A percentile compares a stretch with the other conserved stretches of the same genome.
Evolutionary conservation across 2,797 vertebrate genomes (phyloP).

Genomic region (Tauraco hartlaubi): DNA sequence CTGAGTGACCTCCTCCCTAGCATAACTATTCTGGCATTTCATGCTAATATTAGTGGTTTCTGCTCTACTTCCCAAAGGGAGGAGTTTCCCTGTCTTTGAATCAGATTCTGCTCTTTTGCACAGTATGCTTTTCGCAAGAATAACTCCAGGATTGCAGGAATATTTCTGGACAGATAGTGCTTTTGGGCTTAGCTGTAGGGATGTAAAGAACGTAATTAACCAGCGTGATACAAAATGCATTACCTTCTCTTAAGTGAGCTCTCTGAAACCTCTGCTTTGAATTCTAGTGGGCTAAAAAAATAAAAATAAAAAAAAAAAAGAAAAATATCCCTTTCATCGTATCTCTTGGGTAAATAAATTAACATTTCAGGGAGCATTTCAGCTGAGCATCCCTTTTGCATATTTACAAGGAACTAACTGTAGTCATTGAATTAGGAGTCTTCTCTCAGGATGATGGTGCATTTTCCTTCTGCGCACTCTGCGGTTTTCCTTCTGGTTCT

Average conservation of each 20-base stretch:
- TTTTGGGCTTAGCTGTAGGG: background rate
- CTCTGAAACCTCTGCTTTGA: background rate
- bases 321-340: background rate
- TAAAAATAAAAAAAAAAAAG: background rate
- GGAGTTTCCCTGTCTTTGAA: background rate
- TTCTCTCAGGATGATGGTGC: background rate
- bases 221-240: background rate
- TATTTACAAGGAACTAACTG: background rate
- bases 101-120: background rate
- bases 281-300: background rate
- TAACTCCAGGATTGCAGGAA: background rate
- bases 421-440: background rate
- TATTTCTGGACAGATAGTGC: background rate
- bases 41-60: conserved; percentile 48
- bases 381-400: background rate
- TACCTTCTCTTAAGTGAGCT: background rate
- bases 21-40: conserved; percentile 47
- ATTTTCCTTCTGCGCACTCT: background rate
- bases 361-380: background rate
- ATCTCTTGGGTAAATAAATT: background rate
- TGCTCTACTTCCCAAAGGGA: conserved; percentile 47
- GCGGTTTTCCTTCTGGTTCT: background rate
- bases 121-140: background rate
- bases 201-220: background rate
- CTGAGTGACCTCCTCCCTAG: conserved; percentile 24